Evolutionary conservation across 2,797 vertebrate genomes (phyloP).

Genomic region (Lithobates sylvaticus): DNA sequence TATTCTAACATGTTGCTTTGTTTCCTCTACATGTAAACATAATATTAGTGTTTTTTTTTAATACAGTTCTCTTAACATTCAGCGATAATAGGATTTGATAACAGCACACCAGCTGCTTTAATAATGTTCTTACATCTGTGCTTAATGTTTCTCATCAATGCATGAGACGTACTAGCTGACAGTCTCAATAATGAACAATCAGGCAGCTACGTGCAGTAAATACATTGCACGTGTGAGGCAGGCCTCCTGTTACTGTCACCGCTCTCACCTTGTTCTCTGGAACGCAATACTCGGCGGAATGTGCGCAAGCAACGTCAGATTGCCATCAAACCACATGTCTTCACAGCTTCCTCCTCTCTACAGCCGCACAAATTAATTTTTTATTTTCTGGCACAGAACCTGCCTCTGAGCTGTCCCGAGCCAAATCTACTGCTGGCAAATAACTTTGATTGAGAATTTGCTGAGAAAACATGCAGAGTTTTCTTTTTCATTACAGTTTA

Average conservation of each 20-base stretch:
- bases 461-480: not conserved
- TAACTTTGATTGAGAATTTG: constrained; percentile 19
- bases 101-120: constrained; percentile 45
- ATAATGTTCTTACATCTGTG: constrained; percentile 49
- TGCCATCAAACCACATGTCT: constrained; percentile 47
- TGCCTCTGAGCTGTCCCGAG: constrained; percentile 11
- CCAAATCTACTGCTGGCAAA: constrained; percentile 36
- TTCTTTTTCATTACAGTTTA: constrained; percentile 27
- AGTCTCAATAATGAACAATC: constrained; percentile 54
- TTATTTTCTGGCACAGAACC: constrained; percentile 33
- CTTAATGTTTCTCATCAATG: constrained; percentile 34
- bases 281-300: constrained; percentile 14
- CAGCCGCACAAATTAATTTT: constrained; percentile 37
- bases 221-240: constrained; percentile 13
- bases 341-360: constrained; percentile 53
- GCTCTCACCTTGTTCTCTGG: constrained; percentile 31
- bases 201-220: constrained; percentile 34
- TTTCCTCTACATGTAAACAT: constrained; percentile 2
- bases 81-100: constrained; percentile 20
- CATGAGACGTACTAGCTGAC: constrained; percentile 31
- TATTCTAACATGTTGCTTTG: not conserved
- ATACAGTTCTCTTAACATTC: not conserved
- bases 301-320: constrained; percentile 39
- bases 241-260: constrained; percentile 21
- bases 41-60: not conserved